Evolutionary conservation across 1,140 invertebrate species (phyloP).

Genomic region (Diprion similis): DNA sequence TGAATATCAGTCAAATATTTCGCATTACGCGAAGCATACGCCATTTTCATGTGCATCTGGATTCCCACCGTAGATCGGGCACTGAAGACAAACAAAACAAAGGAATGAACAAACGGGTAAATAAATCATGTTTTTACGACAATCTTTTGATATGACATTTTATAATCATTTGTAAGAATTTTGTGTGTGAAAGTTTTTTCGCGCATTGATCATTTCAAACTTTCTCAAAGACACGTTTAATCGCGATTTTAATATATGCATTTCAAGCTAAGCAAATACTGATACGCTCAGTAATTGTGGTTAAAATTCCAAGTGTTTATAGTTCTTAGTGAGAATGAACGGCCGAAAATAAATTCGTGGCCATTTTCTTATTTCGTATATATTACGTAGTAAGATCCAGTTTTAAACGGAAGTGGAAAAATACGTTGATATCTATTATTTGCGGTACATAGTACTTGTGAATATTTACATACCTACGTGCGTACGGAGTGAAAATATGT

Average conservation of each 20-base stretch:
- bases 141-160: background rate
- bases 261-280: background rate
- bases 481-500: too few relatives aligned
- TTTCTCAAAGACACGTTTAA: background rate
- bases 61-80: slow-evolving; percentile 30
- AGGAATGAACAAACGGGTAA: background rate
- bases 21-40: slow-evolving; percentile 47
- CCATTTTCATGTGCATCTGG: slow-evolving; percentile 43
- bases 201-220: background rate
- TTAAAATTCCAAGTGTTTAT: slow-evolving; percentile 11
- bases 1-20: slow-evolving; percentile 48
- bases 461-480: too few relatives aligned
- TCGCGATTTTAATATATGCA: background rate
- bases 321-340: slow-evolving; percentile 8
- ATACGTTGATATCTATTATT: too few relatives aligned
- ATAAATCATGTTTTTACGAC: background rate
- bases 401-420: too few relatives aligned
- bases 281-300: background rate
- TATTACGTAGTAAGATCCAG: too few relatives aligned
- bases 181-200: background rate
- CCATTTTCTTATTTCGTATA: slow-evolving; percentile 26
- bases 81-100: too few relatives aligned
- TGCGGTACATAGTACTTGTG: too few relatives aligned
- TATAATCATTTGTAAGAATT: background rate
- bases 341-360: background rate